Evolutionary conservation across 2,113 vertebrate genomes (phyloP).

Genomic region (Vulpes lagopus): DNA sequence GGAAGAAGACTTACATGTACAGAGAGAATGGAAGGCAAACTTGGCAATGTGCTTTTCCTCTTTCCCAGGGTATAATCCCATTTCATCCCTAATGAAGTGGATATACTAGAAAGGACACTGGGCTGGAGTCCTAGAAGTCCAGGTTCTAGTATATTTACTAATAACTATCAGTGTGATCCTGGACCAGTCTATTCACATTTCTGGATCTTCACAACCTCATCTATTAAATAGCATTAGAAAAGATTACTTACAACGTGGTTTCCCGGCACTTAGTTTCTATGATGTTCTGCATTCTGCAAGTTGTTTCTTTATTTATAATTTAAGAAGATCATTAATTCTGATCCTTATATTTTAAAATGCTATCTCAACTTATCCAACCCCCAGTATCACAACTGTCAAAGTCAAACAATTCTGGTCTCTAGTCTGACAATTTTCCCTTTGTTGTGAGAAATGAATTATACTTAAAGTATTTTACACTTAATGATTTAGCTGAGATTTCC

Average conservation of each 20-base stretch:
- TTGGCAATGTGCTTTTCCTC: background rate
- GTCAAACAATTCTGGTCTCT: background rate
- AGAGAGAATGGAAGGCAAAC: background rate
- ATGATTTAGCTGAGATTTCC: background rate
- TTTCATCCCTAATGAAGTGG: background rate
- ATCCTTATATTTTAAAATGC: background rate
- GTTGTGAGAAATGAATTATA: background rate
- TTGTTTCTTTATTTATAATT: background rate
- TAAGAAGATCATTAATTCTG: background rate
- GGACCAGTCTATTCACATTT: background rate
- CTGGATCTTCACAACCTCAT: background rate
- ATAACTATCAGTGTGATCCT: background rate
- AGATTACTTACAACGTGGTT: background rate
- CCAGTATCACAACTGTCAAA: background rate
- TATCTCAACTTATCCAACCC: background rate
- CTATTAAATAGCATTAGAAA: background rate
- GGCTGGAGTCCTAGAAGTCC: background rate
- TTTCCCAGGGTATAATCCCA: no score
- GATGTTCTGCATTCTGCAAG: background rate
- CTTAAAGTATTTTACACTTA: slow-evolving; percentile 1
- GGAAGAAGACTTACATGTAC: background rate
- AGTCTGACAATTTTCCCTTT: background rate
- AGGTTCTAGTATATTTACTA: background rate
- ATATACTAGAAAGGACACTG: background rate
- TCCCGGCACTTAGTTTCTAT: background rate